These are phyloP conservation scores for Sylvicola fuscatus DNA, from an alignment of 2,888 invertebrate genomes.

Conservation along the genomic window DNA sequence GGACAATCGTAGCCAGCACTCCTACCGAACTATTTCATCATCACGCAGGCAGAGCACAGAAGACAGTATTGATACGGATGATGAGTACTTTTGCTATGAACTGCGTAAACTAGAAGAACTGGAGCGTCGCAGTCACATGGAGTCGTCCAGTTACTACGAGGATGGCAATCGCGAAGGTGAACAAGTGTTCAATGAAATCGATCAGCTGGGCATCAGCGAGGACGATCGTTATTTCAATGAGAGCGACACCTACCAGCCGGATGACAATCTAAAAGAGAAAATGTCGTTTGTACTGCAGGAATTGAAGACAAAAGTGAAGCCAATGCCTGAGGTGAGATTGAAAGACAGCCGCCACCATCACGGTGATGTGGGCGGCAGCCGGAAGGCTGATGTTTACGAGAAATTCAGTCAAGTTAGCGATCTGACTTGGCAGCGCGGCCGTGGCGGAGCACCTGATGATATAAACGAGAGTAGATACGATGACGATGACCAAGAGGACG, in stretches of 20 bases:
- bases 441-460: neutral
- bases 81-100: slow-evolving; percentile 86
- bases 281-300: slow-evolving; percentile 66
- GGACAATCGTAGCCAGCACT: slow-evolving; percentile 70
- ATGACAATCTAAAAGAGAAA: slow-evolving; percentile 50
- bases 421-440: slow-evolving; percentile 8
- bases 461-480: slow-evolving; percentile 7
- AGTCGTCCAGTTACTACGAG: slow-evolving; percentile 18
- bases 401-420: slow-evolving; percentile 18
- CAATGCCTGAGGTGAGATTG: slow-evolving; percentile 22
- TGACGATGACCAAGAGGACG: slow-evolving; percentile 13
- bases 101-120: slow-evolving; percentile 68
- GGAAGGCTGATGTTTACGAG: slow-evolving; percentile 10
- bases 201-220: slow-evolving; percentile 32
- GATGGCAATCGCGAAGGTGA: slow-evolving; percentile 9
- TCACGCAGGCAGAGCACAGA: slow-evolving; percentile 79
- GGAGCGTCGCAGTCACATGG: slow-evolving; percentile 51
- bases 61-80: slow-evolving; percentile 82
- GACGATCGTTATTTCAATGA: slow-evolving; percentile 13
- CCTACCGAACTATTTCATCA: slow-evolving; percentile 71
- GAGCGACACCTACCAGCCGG: slow-evolving; percentile 34
- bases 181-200: slow-evolving; percentile 18
- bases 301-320: slow-evolving; percentile 46
- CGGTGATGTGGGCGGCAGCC: neutral
- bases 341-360: slow-evolving; percentile 8